These are phyloP conservation scores for Oligia latruncula DNA, from an alignment of 2,888 invertebrate genomes.

Conservation along the genomic window DNA sequence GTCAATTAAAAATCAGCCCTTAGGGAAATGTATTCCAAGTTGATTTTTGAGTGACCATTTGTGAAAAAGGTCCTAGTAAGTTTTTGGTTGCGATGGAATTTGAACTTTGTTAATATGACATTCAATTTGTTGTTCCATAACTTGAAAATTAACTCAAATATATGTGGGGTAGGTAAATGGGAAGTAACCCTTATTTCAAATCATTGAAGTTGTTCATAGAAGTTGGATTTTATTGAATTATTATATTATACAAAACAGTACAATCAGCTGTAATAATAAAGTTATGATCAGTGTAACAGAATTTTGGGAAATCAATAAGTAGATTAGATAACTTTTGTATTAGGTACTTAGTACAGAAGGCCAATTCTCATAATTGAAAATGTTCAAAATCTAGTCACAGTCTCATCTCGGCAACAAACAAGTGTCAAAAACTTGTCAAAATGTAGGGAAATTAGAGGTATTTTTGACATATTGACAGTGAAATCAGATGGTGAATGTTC, in stretches of 20 bases:
- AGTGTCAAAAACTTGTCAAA: too few relatives aligned
- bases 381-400: too few relatives aligned
- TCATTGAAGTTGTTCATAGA: constrained; percentile 3
- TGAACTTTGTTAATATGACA: neutral
- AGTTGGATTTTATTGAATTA: neutral
- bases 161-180: neutral
- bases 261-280: constrained; percentile 20
- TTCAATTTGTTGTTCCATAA: neutral
- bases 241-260: neutral
- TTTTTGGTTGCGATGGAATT: neutral
- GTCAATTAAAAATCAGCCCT: too few relatives aligned
- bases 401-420: too few relatives aligned
- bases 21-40: neutral
- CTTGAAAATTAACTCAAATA: neutral
- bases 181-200: neutral
- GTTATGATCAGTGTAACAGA: constrained; percentile 10
- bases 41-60: neutral
- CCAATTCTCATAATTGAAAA: too few relatives aligned
- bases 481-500: too few relatives aligned
- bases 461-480: too few relatives aligned
- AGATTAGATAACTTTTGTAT: constrained; percentile 30
- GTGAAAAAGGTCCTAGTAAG: neutral
- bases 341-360: neutral
- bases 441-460: too few relatives aligned
- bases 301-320: constrained; percentile 35